phyloP scores from a whole-genome alignment of 2,888 invertebrate genomes.

The Trissonchulus latispiculum region DNA sequence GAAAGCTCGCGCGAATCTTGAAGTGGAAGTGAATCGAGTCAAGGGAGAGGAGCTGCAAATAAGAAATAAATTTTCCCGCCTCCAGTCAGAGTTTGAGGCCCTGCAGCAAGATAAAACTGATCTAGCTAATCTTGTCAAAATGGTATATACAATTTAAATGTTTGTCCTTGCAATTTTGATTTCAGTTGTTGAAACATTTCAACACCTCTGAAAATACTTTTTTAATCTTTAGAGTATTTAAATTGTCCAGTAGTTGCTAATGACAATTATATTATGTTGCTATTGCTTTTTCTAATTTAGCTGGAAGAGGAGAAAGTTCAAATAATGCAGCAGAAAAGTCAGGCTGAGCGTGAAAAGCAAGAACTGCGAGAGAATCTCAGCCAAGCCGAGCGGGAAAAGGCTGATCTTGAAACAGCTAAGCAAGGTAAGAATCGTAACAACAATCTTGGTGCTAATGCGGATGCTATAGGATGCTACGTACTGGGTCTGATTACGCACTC shows the following conservation, averaged over 20 bases:
- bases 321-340: constrained; percentile 10
- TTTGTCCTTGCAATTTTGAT: too few relatives aligned
- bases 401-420: not conserved
- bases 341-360: constrained; percentile 12
- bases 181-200: too few relatives aligned
- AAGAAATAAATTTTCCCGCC: constrained; percentile 15
- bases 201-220: too few relatives aligned
- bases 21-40: constrained; percentile 12
- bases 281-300: not conserved
- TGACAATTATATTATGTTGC: too few relatives aligned
- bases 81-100: constrained; percentile 13
- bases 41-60: constrained; percentile 12
- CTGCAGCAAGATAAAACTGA: constrained; percentile 3
- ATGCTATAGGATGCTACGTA: too few relatives aligned
- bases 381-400: constrained; percentile 7
- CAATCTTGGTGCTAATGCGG: too few relatives aligned
- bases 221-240: too few relatives aligned
- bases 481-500: too few relatives aligned
- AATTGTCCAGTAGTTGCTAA: too few relatives aligned
- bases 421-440: constrained; percentile 5
- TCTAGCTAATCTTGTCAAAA: constrained; percentile 2
- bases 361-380: not conserved
- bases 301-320: constrained; percentile 13
- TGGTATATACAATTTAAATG: too few relatives aligned
- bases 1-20: not conserved